These are phyloP conservation scores for Dryobota labecula DNA, from an alignment of 2,888 invertebrate genomes.

Conservation along the genomic window DNA sequence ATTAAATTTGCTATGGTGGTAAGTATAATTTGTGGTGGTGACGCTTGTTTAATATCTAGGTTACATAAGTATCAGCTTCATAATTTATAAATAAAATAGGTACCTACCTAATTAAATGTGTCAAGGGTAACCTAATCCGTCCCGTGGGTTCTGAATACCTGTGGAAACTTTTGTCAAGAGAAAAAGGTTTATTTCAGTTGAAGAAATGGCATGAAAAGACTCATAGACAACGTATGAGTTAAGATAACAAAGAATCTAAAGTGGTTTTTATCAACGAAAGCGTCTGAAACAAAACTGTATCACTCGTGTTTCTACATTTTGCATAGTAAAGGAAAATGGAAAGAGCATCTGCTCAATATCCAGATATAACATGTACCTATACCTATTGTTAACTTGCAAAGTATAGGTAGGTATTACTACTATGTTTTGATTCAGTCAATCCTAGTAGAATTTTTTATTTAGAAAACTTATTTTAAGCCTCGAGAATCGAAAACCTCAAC, in stretches of 20 bases:
- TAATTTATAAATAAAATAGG: not conserved
- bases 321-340: conserved; percentile 6
- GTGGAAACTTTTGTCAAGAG: not conserved
- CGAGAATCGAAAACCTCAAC: not conserved
- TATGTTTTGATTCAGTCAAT: not conserved
- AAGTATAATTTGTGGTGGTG: no score
- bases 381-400: not conserved
- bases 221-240: not conserved
- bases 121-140: not conserved
- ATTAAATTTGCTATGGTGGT: not conserved
- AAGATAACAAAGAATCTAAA: not conserved
- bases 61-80: not conserved
- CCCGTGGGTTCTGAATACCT: not conserved
- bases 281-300: not conserved
- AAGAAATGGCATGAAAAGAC: not conserved
- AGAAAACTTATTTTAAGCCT: not conserved
- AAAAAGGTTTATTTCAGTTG: conserved; percentile 7
- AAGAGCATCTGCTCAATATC: not conserved
- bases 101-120: not conserved
- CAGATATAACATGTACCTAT: no score
- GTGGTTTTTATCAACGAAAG: not conserved
- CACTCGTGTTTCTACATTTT: conserved; percentile 11
- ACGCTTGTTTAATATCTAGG: not conserved
- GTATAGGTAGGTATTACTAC: no score
- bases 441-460: not conserved